Evolutionary conservation across 2,888 invertebrate genomes (phyloP).

Genomic region (Melipona bicolor): DNA sequence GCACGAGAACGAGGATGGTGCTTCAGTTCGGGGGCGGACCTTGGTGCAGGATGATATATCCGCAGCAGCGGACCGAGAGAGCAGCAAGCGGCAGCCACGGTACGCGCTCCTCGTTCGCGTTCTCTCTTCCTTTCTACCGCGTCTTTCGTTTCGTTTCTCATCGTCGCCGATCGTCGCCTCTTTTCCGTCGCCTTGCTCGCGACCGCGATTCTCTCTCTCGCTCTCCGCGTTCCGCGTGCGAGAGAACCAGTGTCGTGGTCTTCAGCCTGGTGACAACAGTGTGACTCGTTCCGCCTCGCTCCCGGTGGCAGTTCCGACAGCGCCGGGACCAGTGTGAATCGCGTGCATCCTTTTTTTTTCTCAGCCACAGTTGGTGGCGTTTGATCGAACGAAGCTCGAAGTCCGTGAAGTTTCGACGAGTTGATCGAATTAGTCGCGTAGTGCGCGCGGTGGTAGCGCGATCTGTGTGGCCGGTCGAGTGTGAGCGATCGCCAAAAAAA

Average conservation of each 20-base stretch:
- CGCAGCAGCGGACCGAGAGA: conserved; percentile 42
- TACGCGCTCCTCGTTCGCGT: background rate
- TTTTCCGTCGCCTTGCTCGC: background rate
- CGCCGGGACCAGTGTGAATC: too few species aligned
- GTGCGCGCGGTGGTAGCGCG: too few species aligned
- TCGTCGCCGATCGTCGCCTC: background rate
- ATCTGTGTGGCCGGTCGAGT: too few species aligned
- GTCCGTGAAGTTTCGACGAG: too few species aligned
- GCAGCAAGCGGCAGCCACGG: conserved; percentile 2
- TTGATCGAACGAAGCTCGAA: too few species aligned
- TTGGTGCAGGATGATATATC: conserved; percentile 61
- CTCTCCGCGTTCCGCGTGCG: background rate
- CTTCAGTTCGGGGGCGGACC: conserved; percentile 58
- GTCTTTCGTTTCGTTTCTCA: background rate
- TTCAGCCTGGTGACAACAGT: conserved; percentile 20
- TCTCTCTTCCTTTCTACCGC: background rate
- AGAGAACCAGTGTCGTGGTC: background rate
- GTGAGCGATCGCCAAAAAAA: too few species aligned
- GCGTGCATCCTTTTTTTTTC: too few species aligned
- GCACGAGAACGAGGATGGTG: conserved; percentile 55
- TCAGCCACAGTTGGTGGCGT: too few species aligned
- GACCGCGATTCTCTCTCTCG: background rate
- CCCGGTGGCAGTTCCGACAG: too few species aligned
- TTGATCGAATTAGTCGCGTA: too few species aligned
- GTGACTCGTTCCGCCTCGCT: background rate